Evolutionary conservation across 2,113 vertebrate species (phyloP).

Genomic region (Oreotragus oreotragus): DNA sequence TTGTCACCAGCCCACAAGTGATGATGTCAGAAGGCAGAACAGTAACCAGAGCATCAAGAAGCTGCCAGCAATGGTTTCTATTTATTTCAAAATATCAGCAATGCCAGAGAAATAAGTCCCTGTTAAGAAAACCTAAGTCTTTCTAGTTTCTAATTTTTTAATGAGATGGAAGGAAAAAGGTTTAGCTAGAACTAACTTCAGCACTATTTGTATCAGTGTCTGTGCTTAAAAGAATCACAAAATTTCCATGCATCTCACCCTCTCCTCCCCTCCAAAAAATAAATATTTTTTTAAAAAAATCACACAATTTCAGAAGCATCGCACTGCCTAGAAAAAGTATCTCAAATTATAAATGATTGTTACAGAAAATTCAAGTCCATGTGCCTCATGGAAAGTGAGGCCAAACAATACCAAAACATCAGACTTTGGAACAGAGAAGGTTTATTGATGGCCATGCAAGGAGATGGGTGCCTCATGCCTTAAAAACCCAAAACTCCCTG

Average conservation of each 20-base stretch:
- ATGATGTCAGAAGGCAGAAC: background rate
- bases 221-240: background rate
- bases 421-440: background rate
- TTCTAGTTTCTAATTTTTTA: background rate
- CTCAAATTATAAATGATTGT: background rate
- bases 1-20: background rate
- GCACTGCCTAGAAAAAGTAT: background rate
- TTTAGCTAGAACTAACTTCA: background rate
- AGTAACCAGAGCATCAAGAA: slow-evolving; percentile 13
- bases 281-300: background rate
- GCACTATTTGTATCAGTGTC: background rate
- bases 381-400: background rate
- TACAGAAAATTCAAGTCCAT: background rate
- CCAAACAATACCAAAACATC: background rate
- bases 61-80: background rate
- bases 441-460: background rate
- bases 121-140: background rate
- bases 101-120: background rate
- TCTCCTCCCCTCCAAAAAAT: background rate
- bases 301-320: background rate
- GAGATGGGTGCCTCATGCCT: background rate
- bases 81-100: background rate
- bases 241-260: background rate
- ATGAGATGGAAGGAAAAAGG: background rate
- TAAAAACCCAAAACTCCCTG: background rate